phyloP scores from a whole-genome alignment of 64 coral and sea anemone species.

The Orbicella faveolata region DNA sequence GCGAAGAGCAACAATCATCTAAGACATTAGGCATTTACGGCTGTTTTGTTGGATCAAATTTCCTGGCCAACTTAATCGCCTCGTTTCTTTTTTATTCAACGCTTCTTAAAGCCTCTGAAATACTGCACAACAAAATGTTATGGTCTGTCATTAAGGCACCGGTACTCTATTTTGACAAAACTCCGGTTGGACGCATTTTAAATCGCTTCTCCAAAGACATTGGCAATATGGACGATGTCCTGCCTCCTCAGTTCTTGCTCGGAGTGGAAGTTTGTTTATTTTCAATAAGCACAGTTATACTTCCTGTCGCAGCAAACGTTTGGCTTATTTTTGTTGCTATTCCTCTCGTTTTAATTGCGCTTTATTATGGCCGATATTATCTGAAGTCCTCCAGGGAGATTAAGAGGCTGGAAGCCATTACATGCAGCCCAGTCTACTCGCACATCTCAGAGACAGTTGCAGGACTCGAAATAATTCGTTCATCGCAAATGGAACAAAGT shows the following conservation, averaged over 20 bases:
- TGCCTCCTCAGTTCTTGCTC: not conserved
- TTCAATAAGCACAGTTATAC: not conserved
- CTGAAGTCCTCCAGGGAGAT: constrained; percentile 28
- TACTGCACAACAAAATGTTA: constrained; percentile 9
- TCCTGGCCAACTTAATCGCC: not conserved
- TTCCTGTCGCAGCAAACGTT: constrained; percentile 1
- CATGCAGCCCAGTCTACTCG: constrained; percentile 43
- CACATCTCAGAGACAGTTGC: constrained; percentile 40
- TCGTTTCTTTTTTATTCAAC: not conserved
- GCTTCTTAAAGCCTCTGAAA: not conserved
- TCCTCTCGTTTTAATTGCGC: not conserved
- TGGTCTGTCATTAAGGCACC: not conserved
- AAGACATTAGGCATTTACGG: not conserved
- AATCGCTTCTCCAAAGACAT: constrained; percentile 12
- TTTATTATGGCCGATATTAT: constrained; percentile 9
- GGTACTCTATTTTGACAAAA: constrained; percentile 8
- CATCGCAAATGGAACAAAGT: constrained; percentile 24
- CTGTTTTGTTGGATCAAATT: not conserved
- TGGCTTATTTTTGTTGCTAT: constrained; percentile 19
- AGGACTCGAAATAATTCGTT: constrained; percentile 31
- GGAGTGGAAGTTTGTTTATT: not conserved
- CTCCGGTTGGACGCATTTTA: constrained; percentile 10
- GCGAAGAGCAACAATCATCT: not conserved
- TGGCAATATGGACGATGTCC: not conserved
- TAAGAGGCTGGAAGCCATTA: constrained; percentile 29